Percentiles rank a stretch among this genome's conserved stretches.
Conservation (phyloP, 2,888 invertebrate species). For the Coenonympha arcania region DNA sequence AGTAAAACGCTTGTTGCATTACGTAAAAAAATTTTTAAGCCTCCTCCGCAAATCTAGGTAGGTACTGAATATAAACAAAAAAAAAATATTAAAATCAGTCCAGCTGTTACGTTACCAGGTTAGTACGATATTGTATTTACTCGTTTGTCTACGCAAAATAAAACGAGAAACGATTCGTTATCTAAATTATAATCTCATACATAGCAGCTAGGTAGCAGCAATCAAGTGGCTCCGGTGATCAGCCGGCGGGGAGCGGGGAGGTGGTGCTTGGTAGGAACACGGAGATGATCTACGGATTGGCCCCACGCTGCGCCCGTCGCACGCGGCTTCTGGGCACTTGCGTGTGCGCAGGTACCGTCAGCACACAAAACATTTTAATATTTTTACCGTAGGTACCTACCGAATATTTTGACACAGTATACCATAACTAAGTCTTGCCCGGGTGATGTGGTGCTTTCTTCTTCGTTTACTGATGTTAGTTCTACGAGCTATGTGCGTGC, state of each 20-base stretch:
- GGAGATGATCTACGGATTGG: slow-evolving; percentile 63
- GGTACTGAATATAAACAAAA: no score
- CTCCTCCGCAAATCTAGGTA: no score
- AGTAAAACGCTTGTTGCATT: no score
- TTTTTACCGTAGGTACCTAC: no score
- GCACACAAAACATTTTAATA: slow-evolving; percentile 33
- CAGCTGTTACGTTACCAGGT: background rate
- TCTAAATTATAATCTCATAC: slow-evolving; percentile 15
- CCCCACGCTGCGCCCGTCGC: slow-evolving; percentile 58
- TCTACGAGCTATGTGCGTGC: no score
- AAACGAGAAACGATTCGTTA: background rate
- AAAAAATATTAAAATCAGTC: no score
- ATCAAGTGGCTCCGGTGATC: slow-evolving; percentile 25
- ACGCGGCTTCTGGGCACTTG: slow-evolving; percentile 46
- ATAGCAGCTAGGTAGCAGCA: slow-evolving; percentile 17
- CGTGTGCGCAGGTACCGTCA: slow-evolving; percentile 35
- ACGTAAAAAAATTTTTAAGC: no score
- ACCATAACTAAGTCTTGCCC: no score
- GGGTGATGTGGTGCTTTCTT: no score
- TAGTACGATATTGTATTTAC: background rate
- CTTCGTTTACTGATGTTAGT: no score
- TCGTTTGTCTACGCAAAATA: slow-evolving; percentile 5
- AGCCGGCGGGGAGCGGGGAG: slow-evolving; percentile 24
- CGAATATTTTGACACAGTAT: no score
- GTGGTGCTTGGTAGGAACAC: slow-evolving; percentile 39